Base-by-base conservation (phyloP, 2,797 vertebrate species). In the Sebastes steindachneri region DNA sequence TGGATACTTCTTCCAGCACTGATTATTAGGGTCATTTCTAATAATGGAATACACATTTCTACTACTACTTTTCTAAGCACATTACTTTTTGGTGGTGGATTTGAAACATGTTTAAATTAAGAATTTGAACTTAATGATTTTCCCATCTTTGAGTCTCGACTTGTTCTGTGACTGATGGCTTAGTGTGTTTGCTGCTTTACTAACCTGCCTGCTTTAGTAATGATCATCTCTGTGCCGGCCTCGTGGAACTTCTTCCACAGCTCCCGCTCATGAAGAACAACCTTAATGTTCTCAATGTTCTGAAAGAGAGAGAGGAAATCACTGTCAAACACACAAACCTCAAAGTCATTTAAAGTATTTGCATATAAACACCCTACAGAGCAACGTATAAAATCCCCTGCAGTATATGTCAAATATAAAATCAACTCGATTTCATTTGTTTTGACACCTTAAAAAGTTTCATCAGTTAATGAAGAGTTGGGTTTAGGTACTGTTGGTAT, bases 171-270 rank as follows among this genome's bases (percentile, higher is more conserved):
- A 26, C 9, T 25, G 71, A 59, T 41, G 5, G 23, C 37, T n/a
- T 15, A 57, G 9, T 31, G 33, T 26, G 21, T 72, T 26, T 1
- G 33, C 41, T 69, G 80, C 31, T 82, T 29, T 55, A 96, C 97
- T 93, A 63, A 97, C 97, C 98, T 98, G 94, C 98, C 98, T 73
- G 98, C 98, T 95, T 99, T 99, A 41, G 98, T 99, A 89, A 99
- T 99, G 93, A 99, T 99, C 98, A 99, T 99, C 94, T 99, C 98
- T 0, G 98, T 99, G 69, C 98, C 97, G 3, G 97, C 97, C 89
- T 99, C 98, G 54, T 99, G 97, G 87, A 99, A 99, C 94, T 97
- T 98, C 96, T 98, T 99, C 98, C 98, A 99, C 84, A 99, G 96
- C 68, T 99, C 98, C 86, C 97, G 96, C 94, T 99, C 98, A 8